Evolutionary conservation across 2,113 vertebrate species (phyloP).

Genomic region (Ascaphus truei): DNA sequence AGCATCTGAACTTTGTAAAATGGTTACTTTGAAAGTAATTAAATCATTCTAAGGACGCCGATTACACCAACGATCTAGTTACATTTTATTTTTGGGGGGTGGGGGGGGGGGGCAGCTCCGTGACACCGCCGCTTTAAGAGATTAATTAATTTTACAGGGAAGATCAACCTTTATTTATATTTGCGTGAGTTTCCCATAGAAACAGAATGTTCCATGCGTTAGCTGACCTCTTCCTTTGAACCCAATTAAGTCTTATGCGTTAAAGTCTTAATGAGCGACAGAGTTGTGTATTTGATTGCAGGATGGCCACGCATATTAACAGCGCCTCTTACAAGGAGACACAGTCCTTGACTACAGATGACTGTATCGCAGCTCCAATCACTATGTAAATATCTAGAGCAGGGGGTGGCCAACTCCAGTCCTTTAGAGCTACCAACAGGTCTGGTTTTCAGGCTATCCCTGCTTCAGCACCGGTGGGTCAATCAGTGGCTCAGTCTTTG

Average conservation of each 20-base stretch:
- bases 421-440: no score
- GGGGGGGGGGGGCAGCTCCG: background rate
- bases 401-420: no score
- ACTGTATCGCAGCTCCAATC: background rate
- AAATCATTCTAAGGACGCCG: no score
- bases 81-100: no score
- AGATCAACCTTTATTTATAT: background rate
- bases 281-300: background rate
- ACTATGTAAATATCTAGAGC: no score
- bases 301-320: background rate
- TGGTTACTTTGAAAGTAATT: no score
- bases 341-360: background rate
- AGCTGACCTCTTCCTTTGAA: background rate
- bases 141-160: background rate
- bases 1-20: no score
- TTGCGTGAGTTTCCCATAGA: background rate
- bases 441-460: no score
- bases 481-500: background rate
- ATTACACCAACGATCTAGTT: no score
- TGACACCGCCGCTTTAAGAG: background rate
- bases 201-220: background rate
- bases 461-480: background rate
- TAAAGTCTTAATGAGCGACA: background rate
- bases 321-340: background rate
- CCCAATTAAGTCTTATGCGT: background rate